A percentile compares a stretch with the other conserved stretches of the same genome.
Conservation (phyloP, 2,113 vertebrate genomes). For the Antigone vipio region DNA sequence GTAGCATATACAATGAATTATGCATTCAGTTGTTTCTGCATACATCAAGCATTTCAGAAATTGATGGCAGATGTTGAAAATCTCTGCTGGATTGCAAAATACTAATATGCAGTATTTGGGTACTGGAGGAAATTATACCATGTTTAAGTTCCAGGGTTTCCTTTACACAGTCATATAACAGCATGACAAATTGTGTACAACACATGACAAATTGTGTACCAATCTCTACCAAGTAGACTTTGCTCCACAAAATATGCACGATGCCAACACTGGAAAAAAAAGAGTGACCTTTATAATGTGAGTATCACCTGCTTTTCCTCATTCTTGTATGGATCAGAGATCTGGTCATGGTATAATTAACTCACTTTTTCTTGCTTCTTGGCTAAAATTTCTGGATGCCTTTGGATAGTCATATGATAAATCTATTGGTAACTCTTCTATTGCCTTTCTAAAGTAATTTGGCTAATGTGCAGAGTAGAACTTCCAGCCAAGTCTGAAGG, state of each 20-base stretch:
- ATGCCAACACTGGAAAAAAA: background rate
- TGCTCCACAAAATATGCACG: background rate
- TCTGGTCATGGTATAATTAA: background rate
- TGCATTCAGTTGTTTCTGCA: background rate
- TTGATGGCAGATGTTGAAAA: background rate
- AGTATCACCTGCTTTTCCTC: background rate
- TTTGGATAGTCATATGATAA: background rate
- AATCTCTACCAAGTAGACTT: background rate
- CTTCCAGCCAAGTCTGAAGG: background rate
- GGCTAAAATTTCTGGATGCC: background rate
- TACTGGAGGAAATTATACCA: background rate
- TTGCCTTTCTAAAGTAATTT: conserved; percentile 2
- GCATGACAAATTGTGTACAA: background rate
- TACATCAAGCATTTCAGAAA: background rate
- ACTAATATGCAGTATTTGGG: background rate
- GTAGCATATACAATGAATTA: background rate
- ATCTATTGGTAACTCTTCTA: background rate
- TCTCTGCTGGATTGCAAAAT: background rate
- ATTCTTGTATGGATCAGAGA: background rate
- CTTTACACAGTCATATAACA: background rate
- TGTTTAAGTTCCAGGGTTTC: background rate
- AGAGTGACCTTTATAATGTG: background rate
- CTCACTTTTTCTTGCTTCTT: background rate
- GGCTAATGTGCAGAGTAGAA: background rate
- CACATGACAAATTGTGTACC: background rate